Evolutionary conservation across 2,797 vertebrate genomes (phyloP).

Genomic region (Bovichtus diacanthus): DNA sequence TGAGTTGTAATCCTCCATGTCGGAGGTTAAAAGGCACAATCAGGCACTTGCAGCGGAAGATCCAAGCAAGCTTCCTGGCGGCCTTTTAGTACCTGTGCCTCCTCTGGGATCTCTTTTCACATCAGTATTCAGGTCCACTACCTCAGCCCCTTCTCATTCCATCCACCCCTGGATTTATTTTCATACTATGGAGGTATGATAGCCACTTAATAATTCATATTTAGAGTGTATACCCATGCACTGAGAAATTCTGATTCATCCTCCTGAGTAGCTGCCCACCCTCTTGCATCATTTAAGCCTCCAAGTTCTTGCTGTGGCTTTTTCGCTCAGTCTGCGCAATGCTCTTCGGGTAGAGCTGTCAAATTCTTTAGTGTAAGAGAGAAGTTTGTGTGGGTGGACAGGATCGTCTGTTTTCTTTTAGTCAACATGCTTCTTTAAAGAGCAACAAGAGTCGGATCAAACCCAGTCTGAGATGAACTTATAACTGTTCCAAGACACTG

Average conservation of each 20-base stretch:
- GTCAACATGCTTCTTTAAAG: constrained; percentile 77
- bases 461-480: constrained; percentile 47
- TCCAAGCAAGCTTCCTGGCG: constrained; percentile 60
- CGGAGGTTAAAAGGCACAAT: constrained; percentile 77
- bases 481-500: constrained; percentile 47
- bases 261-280: constrained; percentile 83
- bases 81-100: constrained; percentile 73
- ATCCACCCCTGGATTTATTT: constrained; percentile 86
- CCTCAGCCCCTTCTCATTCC: constrained; percentile 78
- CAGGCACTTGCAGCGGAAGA: constrained; percentile 56
- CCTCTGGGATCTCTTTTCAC: constrained; percentile 68
- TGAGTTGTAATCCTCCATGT: constrained; percentile 52
- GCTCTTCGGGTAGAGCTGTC: constrained; percentile 81
- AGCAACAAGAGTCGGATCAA: constrained; percentile 71
- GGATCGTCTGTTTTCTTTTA: constrained; percentile 75
- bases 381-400: constrained; percentile 73
- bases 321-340: constrained; percentile 65
- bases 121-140: constrained; percentile 85
- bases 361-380: constrained; percentile 72
- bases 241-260: constrained; percentile 91
- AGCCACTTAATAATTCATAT: constrained; percentile 89
- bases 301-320: constrained; percentile 75
- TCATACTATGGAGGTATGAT: constrained; percentile 88
- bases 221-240: constrained; percentile 88
- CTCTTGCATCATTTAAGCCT: constrained; percentile 88